Evolutionary conservation across 2,888 invertebrate species (phyloP), one percentile per base, ranked within the genome.

Genomic region (Cephus pulcher): DNA sequence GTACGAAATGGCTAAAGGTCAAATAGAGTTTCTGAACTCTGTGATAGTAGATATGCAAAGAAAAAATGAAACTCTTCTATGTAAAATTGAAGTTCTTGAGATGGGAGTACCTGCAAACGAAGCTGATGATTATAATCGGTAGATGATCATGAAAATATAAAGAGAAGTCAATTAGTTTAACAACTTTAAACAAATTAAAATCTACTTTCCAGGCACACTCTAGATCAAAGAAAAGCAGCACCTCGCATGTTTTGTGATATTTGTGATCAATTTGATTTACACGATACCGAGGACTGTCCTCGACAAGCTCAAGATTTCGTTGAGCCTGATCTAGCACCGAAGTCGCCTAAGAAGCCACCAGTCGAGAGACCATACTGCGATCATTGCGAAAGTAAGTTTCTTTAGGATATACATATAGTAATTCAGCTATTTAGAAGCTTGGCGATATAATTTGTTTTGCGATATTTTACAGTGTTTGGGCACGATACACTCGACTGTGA

Each of bases 251-350:
- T 97, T 93, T 99, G 99, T 94, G 99, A 99, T 93, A 99, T 98
- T 87, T 99, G 99, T 92, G 99, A 99, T 93, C 94, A 95, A 91
- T 99, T 99, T 93, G 99, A 99, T 93, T 93, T 95, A 78, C 99
- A 99, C 91, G 98, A 99, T 92, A 99, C 99, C 0, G 99, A 99
- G 91, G 99, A 99, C 90, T 99, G 99, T 90, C 98, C 98, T 56
- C 93, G 95, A 74, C 98, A 98, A 92, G 95, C 95, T 37, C 93
- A 93, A 87, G 93, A 92, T 69, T 91, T 91, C 32, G 94, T 93
- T 71, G 92, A 92, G 76, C 94, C 93, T 76, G 93, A 93, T 76
- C 92, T 93, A 69, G 89, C 86, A 33, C 82, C 88, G 82, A 87
- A 90, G 84, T 84, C 86, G 33, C 84, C 85, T 35, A 93, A 93